Base-by-base conservation (phyloP, 2,888 invertebrate species). In the Ecdyonurus torrentis region DNA sequence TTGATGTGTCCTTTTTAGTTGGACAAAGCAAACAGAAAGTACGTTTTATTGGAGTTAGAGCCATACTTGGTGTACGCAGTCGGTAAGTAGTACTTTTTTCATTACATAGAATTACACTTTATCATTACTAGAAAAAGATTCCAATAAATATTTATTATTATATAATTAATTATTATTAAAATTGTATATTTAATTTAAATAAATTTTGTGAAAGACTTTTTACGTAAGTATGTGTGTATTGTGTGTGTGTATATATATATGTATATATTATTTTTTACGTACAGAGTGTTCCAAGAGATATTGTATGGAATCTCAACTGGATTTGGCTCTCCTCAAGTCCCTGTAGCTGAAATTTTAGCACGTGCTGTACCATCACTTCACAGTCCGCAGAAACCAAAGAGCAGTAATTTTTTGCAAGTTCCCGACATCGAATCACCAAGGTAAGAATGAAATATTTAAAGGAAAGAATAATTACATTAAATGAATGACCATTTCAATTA, bases 201-300 rank as follows among this genome's bases (percentile, higher is more conserved):
- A n/a, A n/a, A n/a, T n/a, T n/a, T n/a, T n/a, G n/a, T n/a, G n/a
- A n/a, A n/a, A n/a, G n/a, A n/a, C n/a, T n/a, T n/a, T n/a, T n/a
- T n/a, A n/a, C n/a, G n/a, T n/a, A n/a, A n/a, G n/a, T n/a, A n/a
- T n/a, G n/a, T n/a, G n/a, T n/a, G n/a, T n/a, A n/a, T n/a, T n/a
- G n/a, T n/a, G n/a, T n/a, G n/a, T n/a, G n/a, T n/a, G n/a, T n/a
- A n/a, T n/a, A n/a, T n/a, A n/a, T n/a, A n/a, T n/a, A n/a, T n/a
- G n/a, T n/a, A n/a, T n/a, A n/a, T n/a, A n/a, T n/a, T n/a, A n/a
- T n/a, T n/a, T n/a, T n/a, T n/a, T n/a, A n/a, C n/a, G n/a, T n/a
- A n/a, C n/a, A 85, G 90, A 69, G 89, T 90, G n/a, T 90, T 86
- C 74, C 89, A 94, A 80, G 93, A 94, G 77, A 93, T 94, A 92